Percentiles rank a stretch among this genome's conserved stretches.
Conservation (phyloP, 2,888 invertebrate genomes). For the Tipula vernalis region DNA sequence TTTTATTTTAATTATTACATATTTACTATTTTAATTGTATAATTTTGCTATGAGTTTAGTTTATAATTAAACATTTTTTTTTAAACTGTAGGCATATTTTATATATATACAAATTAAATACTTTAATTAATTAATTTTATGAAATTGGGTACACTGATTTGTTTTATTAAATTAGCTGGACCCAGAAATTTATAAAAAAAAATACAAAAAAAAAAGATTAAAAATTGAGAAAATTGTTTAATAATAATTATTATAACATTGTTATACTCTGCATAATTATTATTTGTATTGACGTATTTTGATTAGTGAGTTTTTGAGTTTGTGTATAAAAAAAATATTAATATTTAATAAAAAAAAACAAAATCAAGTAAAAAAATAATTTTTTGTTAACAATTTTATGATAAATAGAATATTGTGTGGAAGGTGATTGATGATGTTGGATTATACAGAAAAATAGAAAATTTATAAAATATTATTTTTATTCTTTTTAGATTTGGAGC, state of each 20-base stretch:
- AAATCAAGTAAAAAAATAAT: background rate
- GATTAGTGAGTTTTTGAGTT: conserved; percentile 4
- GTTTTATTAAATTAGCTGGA: background rate
- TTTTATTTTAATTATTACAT: background rate
- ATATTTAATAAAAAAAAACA: background rate
- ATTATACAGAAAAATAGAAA: background rate
- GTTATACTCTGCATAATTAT: background rate
- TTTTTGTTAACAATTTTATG: background rate
- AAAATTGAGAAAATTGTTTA: background rate
- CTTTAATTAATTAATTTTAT: background rate
- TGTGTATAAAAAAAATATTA: background rate
- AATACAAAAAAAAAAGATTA: background rate
- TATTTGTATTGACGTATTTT: background rate
- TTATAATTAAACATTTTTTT: background rate
- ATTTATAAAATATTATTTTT: background rate
- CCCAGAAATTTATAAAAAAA: background rate
- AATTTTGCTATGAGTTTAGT: background rate
- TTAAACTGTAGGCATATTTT: background rate
- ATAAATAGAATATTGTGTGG: background rate
- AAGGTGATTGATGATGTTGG: background rate
- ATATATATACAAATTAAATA: background rate
- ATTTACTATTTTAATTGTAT: background rate
- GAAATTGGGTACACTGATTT: background rate
- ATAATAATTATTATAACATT: background rate
- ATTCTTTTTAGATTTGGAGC: background rate